phyloP scores from a whole-genome alignment of 2,113 vertebrate species.

The Myanophis thanlyinensis region DNA sequence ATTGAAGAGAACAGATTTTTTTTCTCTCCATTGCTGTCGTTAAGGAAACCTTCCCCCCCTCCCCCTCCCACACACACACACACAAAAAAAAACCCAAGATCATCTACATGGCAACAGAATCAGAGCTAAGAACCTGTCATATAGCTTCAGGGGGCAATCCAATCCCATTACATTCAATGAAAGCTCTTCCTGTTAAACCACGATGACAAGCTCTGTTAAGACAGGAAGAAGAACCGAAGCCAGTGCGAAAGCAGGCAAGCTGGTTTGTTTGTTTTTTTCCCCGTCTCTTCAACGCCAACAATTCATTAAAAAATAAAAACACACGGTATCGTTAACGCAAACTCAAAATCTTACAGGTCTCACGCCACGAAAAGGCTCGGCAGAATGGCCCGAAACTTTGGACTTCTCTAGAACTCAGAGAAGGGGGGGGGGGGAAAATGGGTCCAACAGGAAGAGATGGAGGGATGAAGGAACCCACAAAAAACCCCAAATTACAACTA shows the following conservation, averaged over 20 bases:
- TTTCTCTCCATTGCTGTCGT: not conserved
- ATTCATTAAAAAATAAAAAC: not conserved
- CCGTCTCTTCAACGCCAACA: not conserved
- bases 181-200: not conserved
- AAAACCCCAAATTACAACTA: not conserved
- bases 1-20: not conserved
- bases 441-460: not conserved
- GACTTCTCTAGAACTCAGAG: not conserved
- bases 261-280: too few species aligned
- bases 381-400: not conserved
- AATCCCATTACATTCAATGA: not conserved
- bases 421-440: too few species aligned
- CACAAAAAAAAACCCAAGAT: not conserved
- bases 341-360: not conserved
- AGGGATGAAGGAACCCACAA: not conserved
- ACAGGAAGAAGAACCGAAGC: not conserved
- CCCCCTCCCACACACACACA: rapidly evolving
- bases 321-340: not conserved
- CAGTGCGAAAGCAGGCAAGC: too few species aligned
- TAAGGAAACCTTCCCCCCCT: not conserved
- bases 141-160: not conserved
- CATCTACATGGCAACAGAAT: not conserved
- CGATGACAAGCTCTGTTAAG: not conserved
- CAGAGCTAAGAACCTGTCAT: not conserved
- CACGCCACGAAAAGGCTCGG: not conserved